Percentiles rank a stretch among this genome's conserved stretches.
These are phyloP conservation scores for Toxostoma redivivum DNA, from an alignment of 2,113 vertebrate species.

Conservation along the genomic window DNA sequence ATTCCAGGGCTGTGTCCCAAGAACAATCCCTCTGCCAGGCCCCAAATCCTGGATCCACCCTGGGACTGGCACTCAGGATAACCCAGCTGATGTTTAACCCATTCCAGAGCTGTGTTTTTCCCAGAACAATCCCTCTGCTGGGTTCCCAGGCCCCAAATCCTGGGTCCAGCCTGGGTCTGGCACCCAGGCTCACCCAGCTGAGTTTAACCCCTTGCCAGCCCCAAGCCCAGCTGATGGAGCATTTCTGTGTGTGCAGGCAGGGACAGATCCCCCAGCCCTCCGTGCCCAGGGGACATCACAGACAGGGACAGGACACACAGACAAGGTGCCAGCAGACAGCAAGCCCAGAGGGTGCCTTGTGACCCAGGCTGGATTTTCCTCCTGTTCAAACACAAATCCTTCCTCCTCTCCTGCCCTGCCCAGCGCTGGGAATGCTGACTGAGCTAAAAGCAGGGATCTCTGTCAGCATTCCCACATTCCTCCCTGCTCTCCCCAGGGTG, in stretches of 20 bases:
- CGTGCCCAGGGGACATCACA: not conserved
- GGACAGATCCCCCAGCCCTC: not conserved
- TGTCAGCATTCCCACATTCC: not conserved
- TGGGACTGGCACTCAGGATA: rapidly evolving
- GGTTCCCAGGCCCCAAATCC: no score
- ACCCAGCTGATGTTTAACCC: not conserved
- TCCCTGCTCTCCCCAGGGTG: not conserved
- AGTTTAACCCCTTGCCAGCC: not conserved
- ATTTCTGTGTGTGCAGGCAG: not conserved
- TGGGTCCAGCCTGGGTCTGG: no score
- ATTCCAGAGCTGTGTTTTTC: not conserved
- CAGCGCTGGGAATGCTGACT: not conserved
- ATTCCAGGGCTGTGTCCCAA: rapidly evolving
- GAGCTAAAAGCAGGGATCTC: not conserved
- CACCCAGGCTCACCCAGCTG: not conserved
- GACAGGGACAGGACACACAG: not conserved
- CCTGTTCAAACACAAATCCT: not conserved
- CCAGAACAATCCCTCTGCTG: not conserved
- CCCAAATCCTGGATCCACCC: not conserved
- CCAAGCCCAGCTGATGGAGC: not conserved
- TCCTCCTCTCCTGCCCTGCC: not conserved
- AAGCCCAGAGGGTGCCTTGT: not conserved
- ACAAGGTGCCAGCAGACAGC: not conserved
- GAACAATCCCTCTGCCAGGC: not conserved
- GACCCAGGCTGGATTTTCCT: not conserved